Conservation (phyloP, 2,888 invertebrate species). For the Chymomyza fuscimana region DNA sequence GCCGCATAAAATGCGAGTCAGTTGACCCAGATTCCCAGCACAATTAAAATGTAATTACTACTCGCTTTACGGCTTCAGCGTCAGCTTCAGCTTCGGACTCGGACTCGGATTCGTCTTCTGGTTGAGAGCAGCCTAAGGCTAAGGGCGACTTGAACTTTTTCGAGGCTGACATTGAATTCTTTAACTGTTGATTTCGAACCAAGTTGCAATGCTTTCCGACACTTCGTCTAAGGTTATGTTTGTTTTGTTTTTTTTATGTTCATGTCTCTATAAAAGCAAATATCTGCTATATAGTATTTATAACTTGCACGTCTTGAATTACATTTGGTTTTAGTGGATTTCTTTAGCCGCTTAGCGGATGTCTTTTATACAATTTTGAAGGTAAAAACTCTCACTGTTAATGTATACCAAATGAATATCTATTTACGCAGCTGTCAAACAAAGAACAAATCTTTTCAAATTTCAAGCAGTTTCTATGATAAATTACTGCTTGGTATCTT, state of each 20-base stretch:
- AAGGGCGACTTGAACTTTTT: constrained; percentile 38
- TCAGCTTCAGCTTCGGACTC: constrained; percentile 18
- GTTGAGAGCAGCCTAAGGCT: constrained; percentile 22
- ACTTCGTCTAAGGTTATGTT: not conserved
- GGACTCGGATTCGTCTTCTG: constrained; percentile 19
- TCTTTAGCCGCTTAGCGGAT: not conserved
- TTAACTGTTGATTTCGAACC: constrained; percentile 4
- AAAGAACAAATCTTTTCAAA: not conserved
- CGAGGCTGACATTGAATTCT: constrained; percentile 51
- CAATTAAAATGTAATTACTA: constrained; percentile 60
- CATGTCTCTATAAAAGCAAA: not conserved
- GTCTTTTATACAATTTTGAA: not conserved
- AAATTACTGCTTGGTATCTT: not conserved
- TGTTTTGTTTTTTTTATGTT: not conserved
- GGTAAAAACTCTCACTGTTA: not conserved
- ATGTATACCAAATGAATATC: not conserved
- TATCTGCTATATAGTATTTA: not conserved
- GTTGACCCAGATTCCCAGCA: constrained; percentile 52
- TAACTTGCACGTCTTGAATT: not conserved
- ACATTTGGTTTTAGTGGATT: not conserved
- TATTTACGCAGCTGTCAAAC: not conserved
- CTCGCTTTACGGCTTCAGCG: not conserved
- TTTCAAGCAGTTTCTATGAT: not conserved
- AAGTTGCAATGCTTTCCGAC: not conserved
- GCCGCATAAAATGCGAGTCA: constrained; percentile 1